These are phyloP conservation scores for Campopleginae sp. DNA, from an alignment of 2,888 invertebrate species.

Conservation along the genomic window DNA sequence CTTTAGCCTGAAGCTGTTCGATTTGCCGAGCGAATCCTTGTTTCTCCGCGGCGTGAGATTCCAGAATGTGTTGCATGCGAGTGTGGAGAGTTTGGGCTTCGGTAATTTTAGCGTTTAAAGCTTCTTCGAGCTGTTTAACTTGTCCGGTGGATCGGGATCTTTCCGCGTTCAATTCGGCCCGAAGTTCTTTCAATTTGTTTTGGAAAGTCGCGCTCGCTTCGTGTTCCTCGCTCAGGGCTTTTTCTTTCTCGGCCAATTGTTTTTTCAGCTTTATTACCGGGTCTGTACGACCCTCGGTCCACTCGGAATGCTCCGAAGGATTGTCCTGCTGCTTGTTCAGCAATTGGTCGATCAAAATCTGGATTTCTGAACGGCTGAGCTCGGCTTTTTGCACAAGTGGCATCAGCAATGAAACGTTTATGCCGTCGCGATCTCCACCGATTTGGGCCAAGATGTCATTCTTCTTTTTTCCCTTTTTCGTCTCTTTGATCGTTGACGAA, in stretches of 20 bases:
- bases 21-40: constrained; percentile 87
- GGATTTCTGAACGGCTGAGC: constrained; percentile 94
- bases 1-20: constrained; percentile 87
- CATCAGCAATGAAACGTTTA: constrained; percentile 89
- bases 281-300: constrained; percentile 94
- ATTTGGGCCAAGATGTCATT: constrained; percentile 86
- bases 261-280: constrained; percentile 94
- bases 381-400: constrained; percentile 92
- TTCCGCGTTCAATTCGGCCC: constrained; percentile 89
- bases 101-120: constrained; percentile 85
- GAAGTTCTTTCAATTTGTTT: constrained; percentile 91
- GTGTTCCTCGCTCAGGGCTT: constrained; percentile 90
- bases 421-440: constrained; percentile 88
- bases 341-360: constrained; percentile 94
- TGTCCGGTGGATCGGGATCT: constrained; percentile 86
- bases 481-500: constrained; percentile 76
- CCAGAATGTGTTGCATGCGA: constrained; percentile 87
- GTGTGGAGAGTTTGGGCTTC: constrained; percentile 88
- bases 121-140: constrained; percentile 87
- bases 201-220: constrained; percentile 91
- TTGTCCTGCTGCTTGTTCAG: constrained; percentile 94
- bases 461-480: constrained; percentile 86
- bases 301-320: constrained; percentile 90
- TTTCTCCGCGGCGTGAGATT: constrained; percentile 86
- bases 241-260: constrained; percentile 95